phyloP scores from a whole-genome alignment of 1,140 invertebrate genomes.

The Pollicipes pollicipes region DNA sequence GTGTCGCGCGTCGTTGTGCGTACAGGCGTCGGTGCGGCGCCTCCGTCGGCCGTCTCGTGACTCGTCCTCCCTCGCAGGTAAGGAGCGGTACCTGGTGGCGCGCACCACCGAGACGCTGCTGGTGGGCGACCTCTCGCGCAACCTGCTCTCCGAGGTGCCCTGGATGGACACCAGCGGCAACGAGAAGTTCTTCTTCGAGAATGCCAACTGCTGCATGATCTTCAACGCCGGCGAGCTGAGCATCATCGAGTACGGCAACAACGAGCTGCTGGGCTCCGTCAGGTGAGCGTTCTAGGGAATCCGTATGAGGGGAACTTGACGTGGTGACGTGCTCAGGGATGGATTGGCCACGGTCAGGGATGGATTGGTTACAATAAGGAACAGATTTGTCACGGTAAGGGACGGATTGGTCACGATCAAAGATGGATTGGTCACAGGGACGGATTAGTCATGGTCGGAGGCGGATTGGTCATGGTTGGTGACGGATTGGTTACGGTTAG shows the following conservation, averaged over 20 bases:
- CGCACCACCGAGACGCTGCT: conserved; percentile 73
- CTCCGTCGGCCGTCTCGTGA: conserved; percentile 8
- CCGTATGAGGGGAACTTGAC: too few species aligned
- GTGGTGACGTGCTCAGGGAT: too few species aligned
- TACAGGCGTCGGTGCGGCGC: conserved; percentile 19
- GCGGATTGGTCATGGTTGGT: too few species aligned
- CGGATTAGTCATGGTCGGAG: too few species aligned
- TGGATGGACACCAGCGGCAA: conserved; percentile 35
- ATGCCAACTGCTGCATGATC: conserved; percentile 72
- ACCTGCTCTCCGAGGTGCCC: conserved; percentile 66
- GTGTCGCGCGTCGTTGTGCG: too few species aligned
- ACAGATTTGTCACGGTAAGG: too few species aligned
- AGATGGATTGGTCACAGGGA: too few species aligned
- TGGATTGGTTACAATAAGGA: too few species aligned
- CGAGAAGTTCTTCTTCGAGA: conserved; percentile 92
- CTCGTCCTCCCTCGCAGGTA: conserved; percentile 24
- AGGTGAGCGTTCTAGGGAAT: too few species aligned
- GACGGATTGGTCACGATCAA: too few species aligned
- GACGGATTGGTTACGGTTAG: too few species aligned
- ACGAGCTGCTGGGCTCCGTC: conserved; percentile 73
- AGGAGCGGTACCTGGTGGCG: conserved; percentile 75
- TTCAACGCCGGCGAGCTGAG: conserved; percentile 76
- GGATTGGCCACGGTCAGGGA: too few species aligned
- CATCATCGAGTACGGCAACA: conserved; percentile 81
- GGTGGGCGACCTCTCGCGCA: conserved; percentile 65